phyloP scores from a whole-genome alignment of 2,113 vertebrate species.

The Sphaerodactylus townsendi region DNA sequence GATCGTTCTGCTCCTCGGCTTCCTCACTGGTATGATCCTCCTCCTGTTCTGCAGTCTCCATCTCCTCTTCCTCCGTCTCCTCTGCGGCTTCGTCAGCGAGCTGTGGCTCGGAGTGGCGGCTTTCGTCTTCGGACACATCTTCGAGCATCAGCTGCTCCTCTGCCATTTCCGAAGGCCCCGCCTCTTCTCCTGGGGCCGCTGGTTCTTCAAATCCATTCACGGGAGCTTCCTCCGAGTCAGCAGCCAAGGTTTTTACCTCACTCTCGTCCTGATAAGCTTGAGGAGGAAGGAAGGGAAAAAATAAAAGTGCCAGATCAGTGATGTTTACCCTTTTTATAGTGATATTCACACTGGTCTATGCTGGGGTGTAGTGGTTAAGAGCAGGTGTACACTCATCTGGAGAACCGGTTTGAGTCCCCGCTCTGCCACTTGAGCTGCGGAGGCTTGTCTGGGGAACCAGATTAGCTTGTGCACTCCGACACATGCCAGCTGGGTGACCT shows the following conservation, averaged over 20 bases:
- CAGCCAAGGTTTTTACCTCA: not conserved
- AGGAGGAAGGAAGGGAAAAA: rapidly evolving
- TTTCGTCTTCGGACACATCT: slow-evolving; percentile 26
- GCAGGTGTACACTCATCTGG: no score
- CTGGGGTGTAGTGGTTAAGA: no score
- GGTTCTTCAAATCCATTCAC: not conserved
- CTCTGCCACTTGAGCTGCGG: no score
- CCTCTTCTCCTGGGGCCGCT: rapidly evolving
- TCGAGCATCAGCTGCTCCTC: not conserved
- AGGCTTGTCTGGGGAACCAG: no score
- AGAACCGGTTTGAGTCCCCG: no score
- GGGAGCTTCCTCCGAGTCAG: not conserved
- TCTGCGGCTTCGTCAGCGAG: not conserved
- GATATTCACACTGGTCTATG: no score
- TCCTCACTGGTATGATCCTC: slow-evolving; percentile 1
- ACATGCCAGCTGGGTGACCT: no score
- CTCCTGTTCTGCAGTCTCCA: not conserved
- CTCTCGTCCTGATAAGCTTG: slow-evolving; percentile 49
- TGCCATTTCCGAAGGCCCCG: not conserved
- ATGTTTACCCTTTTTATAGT: no score
- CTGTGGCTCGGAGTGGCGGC: not conserved
- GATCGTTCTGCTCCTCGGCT: slow-evolving; percentile 48
- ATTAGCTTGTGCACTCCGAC: no score
- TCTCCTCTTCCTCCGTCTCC: slow-evolving; percentile 30
- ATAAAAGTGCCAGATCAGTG: rapidly evolving